phyloP scores from a whole-genome alignment of 1,140 invertebrate species.

The Melanaphis sacchari region DNA sequence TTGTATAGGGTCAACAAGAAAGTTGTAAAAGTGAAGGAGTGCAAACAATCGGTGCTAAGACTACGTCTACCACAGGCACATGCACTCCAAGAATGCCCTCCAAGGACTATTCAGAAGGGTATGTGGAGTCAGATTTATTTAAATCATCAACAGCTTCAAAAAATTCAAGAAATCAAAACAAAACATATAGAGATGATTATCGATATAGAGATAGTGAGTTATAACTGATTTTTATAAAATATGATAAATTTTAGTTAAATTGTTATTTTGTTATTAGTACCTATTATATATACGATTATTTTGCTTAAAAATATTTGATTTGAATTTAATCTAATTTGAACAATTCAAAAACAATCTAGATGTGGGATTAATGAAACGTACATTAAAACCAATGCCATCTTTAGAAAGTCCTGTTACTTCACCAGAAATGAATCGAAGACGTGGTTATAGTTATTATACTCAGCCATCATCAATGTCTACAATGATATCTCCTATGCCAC shows the following conservation, averaged over 20 bases:
- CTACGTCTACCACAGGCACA: slow-evolving; percentile 61
- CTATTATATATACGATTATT: background rate
- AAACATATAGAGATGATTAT: slow-evolving; percentile 56
- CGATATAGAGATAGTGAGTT: slow-evolving; percentile 22
- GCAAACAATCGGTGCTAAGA: slow-evolving; percentile 73
- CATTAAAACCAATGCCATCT: slow-evolving; percentile 91
- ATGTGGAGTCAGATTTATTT: slow-evolving; percentile 58
- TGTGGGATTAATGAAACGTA: slow-evolving; percentile 83
- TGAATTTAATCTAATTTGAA: background rate
- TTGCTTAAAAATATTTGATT: background rate
- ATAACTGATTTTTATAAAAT: background rate
- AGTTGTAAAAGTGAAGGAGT: slow-evolving; percentile 78
- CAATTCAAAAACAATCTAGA: background rate
- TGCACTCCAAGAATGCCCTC: slow-evolving; percentile 60
- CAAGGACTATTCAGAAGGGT: slow-evolving; percentile 46
- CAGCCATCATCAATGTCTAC: slow-evolving; percentile 63
- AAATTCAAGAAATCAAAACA: slow-evolving; percentile 57
- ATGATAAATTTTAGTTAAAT: background rate
- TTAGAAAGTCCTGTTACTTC: slow-evolving; percentile 86
- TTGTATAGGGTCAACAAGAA: slow-evolving; percentile 51
- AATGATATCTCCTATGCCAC: slow-evolving; percentile 62
- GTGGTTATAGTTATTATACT: slow-evolving; percentile 69
- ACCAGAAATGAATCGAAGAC: slow-evolving; percentile 82
- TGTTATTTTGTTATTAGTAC: background rate
- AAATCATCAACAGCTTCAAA: slow-evolving; percentile 45